Evolutionary conservation across 2,797 vertebrate genomes (phyloP).

Genomic region (Pseudotriccus pelzelni): DNA sequence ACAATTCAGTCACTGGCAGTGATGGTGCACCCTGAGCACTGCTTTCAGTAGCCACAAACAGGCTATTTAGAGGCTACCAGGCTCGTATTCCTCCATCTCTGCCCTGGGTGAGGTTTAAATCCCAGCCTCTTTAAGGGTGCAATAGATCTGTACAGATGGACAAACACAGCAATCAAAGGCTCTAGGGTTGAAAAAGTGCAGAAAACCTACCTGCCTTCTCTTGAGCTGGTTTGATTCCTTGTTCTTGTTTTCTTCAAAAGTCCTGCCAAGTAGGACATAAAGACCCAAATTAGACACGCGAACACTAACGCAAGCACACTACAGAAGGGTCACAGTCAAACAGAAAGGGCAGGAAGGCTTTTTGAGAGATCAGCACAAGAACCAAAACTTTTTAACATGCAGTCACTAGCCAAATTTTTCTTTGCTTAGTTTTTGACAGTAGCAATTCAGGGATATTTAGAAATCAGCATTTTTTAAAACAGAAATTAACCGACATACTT

Average conservation of each 20-base stretch:
- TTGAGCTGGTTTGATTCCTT: background rate
- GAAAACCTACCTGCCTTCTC: conserved; percentile 7
- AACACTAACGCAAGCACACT: too few relatives aligned
- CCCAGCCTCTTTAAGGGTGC: background rate
- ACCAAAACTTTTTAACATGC: fast-evolving
- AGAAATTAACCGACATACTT: background rate
- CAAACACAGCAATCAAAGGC: background rate
- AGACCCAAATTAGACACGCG: background rate
- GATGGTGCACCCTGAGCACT: background rate
- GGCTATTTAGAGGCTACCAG: background rate
- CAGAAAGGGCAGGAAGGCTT: fast-evolving
- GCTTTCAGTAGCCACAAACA: background rate
- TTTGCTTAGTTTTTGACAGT: background rate
- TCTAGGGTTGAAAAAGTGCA: background rate
- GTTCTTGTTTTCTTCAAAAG: background rate
- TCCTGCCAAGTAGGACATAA: conserved; percentile 2
- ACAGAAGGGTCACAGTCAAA: background rate
- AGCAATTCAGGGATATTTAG: background rate
- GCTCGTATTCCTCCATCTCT: background rate
- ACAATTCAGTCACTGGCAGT: background rate
- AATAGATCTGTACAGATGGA: fast-evolving
- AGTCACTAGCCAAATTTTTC: background rate
- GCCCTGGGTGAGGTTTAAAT: background rate
- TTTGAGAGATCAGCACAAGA: background rate
- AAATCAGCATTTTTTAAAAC: background rate